Base-by-base conservation (phyloP, 2,888 invertebrate species). In the Silvanus unidentatus region DNA sequence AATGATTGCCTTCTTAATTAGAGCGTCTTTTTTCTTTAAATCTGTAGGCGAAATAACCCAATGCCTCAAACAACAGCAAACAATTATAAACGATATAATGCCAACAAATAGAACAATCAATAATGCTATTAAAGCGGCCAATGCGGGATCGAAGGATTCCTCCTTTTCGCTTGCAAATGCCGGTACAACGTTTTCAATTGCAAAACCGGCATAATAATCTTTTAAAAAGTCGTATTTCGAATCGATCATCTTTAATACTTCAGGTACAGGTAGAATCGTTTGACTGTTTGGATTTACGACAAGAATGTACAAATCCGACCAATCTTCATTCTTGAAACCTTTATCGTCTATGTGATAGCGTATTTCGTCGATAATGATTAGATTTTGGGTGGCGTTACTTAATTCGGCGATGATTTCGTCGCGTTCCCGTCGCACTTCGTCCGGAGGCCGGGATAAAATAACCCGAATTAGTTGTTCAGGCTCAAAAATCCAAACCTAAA, bases 401-500 rank as follows among this genome's bases (percentile, higher is more conserved):
- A 93, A 70, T 56, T 86, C 81, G 3, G 78, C 73, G 37, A 84
- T 79, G 15, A 90, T 85, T 59, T 85, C 85, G 29, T 81, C 77
- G 50, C 81, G 79, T 45, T 88, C 82, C 41, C 78, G 75, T 50
- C 81, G 77, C 0, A 89, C 88, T 68, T 86, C 84, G 53, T 84
- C 79, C 2, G 90, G 88, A 10, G 88, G 84, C 32, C 88, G 80
- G 0, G 90, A 90, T 12, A 94, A 75, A 49, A 92, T 90, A 48
- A 95, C 83, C 46, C 88, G 79, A 46, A 92, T 87, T 40, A 92
- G 75, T 51, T 93, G 86, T 0, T 85, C 82, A 0, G 86, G 84
- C 63, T 91, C 89, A 56, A 90, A 92, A 35, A 95, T 82, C 93
- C 94, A 95, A 9, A 94, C 78, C 91, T 92, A 61, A 9, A 66